phyloP scores from a whole-genome alignment of 2,113 vertebrate genomes.

The Alosa alosa region DNA sequence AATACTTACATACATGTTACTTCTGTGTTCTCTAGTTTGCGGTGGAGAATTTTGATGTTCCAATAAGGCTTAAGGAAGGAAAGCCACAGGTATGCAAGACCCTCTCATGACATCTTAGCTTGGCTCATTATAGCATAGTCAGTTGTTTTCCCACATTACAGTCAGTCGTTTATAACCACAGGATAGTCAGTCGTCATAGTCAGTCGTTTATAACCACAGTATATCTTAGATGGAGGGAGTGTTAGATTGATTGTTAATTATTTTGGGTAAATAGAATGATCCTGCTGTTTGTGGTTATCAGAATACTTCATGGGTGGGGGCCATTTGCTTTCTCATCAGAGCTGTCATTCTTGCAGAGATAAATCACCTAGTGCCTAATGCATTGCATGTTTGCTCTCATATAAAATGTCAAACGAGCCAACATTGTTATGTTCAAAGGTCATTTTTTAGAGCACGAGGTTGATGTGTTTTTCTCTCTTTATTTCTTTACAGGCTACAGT shows the following conservation, averaged over 20 bases:
- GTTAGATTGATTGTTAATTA: background rate
- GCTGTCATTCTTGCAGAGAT: background rate
- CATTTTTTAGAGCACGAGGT: background rate
- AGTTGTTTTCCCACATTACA: background rate
- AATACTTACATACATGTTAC: background rate
- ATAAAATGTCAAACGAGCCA: background rate
- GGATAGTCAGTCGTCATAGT: background rate
- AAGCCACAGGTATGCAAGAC: background rate
- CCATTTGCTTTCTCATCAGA: no score
- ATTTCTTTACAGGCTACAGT: constrained; percentile 41
- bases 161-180: background rate
- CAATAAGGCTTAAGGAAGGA: background rate
- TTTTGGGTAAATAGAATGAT: background rate
- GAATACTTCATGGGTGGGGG: no score
- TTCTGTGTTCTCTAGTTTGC: constrained; percentile 34
- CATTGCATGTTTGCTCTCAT: background rate
- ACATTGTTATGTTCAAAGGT: background rate
- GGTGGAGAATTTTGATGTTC: background rate
- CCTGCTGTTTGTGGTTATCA: background rate
- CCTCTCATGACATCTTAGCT: background rate
- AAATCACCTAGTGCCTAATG: background rate
- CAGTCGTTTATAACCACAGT: background rate
- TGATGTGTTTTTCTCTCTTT: background rate
- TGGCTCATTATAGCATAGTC: background rate
- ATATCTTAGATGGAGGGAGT: no score